phyloP scores from a whole-genome alignment of 2,888 invertebrate genomes.

The Argynnis bischoffii region DNA sequence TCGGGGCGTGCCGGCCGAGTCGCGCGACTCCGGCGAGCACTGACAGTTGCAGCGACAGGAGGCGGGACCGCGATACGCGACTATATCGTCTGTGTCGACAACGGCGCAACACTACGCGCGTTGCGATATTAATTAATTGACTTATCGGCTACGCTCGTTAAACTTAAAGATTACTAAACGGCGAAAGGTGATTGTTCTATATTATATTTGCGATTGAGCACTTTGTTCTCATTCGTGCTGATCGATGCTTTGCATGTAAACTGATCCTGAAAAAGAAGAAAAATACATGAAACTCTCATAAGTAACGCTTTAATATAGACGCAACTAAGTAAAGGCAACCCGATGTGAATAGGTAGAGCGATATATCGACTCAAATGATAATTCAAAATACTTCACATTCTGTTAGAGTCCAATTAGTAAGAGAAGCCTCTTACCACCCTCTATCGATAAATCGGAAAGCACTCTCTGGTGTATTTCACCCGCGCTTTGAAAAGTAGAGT shows the following conservation, averaged over 20 bases:
- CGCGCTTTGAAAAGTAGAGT: constrained; percentile 41
- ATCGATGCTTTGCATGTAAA: constrained; percentile 67
- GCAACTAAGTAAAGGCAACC: constrained; percentile 49
- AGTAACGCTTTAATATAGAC: constrained; percentile 22
- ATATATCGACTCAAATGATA: constrained; percentile 39
- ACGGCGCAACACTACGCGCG: constrained; percentile 60
- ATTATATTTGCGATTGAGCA: constrained; percentile 60
- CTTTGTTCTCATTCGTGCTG: constrained; percentile 63
- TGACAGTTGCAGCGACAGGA: constrained; percentile 71
- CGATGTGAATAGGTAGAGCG: constrained; percentile 40
- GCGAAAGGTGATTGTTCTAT: constrained; percentile 55
- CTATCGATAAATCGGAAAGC: constrained; percentile 51
- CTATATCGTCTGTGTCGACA: constrained; percentile 61
- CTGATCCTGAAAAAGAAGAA: constrained; percentile 69
- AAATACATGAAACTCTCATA: constrained; percentile 40
- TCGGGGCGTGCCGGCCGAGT: constrained; percentile 80
- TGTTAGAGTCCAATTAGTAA: constrained; percentile 54
- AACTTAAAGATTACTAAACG: constrained; percentile 45
- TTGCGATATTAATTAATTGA: constrained; percentile 57
- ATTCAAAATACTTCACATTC: constrained; percentile 51
- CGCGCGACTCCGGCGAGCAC: constrained; percentile 82
- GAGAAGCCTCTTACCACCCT: constrained; percentile 54
- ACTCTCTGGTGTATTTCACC: constrained; percentile 47
- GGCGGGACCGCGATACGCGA: constrained; percentile 68
- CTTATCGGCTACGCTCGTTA: constrained; percentile 49